Conservation (phyloP, 2,888 invertebrate genomes). For the Drosophila multiciliata region DNA sequence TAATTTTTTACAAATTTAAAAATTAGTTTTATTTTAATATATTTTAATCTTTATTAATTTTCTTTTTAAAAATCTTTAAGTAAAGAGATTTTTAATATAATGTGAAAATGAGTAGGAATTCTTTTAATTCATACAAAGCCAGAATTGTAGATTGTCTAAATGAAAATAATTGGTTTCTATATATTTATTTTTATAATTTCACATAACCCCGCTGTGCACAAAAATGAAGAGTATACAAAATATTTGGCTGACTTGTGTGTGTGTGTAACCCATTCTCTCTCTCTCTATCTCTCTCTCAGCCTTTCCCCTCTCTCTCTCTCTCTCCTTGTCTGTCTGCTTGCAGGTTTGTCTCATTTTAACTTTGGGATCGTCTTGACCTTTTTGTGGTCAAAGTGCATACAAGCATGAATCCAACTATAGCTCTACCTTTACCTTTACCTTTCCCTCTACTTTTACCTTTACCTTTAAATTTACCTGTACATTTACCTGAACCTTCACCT, state of each 20-base stretch:
- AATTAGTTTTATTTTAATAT: too few species aligned
- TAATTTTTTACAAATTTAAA: too few species aligned
- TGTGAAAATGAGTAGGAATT: neutral
- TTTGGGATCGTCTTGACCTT: constrained; percentile 72
- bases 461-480: constrained; percentile 9
- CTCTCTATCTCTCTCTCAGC: constrained; percentile 1
- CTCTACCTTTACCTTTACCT: constrained; percentile 33
- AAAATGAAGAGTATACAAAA: constrained; percentile 27
- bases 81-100: neutral
- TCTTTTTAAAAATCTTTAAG: neutral
- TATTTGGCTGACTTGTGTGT: constrained; percentile 45
- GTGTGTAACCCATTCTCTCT: neutral
- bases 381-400: constrained; percentile 79
- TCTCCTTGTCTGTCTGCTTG: constrained; percentile 12
- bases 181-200: neutral
- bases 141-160: neutral
- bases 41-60: neutral
- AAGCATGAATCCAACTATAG: constrained; percentile 67
- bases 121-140: too few species aligned
- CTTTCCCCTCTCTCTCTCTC: neutral
- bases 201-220: neutral
- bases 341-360: constrained; percentile 32
- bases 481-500: constrained; percentile 18
- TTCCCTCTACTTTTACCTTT: constrained; percentile 14
- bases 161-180: neutral